These are phyloP conservation scores for Acleris laterana DNA, from an alignment of 2,888 invertebrate genomes.

Conservation along the genomic window DNA sequence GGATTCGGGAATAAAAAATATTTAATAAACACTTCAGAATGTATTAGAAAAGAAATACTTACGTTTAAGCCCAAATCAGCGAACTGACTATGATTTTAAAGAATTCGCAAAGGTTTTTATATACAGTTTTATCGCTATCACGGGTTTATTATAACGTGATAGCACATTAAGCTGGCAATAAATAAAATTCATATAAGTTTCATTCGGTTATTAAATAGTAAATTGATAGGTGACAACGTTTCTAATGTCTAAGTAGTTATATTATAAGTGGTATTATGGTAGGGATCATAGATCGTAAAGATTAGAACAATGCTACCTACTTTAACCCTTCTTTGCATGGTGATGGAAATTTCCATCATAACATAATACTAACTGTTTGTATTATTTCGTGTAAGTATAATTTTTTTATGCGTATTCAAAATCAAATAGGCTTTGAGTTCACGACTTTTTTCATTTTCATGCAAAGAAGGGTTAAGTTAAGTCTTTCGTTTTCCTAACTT, in stretches of 20 bases:
- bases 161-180: constrained; percentile 23
- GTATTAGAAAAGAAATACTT: constrained; percentile 38
- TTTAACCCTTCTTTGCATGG: no score
- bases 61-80: constrained; percentile 44
- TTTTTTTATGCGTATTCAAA: no score
- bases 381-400: no score
- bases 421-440: no score
- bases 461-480: no score
- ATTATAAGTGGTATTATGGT: constrained; percentile 3
- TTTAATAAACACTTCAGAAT: background rate
- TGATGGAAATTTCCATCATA: no score
- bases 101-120: constrained; percentile 45
- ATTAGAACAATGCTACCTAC: background rate
- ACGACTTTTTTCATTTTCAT: no score
- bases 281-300: background rate
- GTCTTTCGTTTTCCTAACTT: no score
- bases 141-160: constrained; percentile 5
- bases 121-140: constrained; percentile 43
- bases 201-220: constrained; percentile 18
- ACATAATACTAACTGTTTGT: no score
- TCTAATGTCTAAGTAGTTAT: constrained; percentile 13
- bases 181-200: constrained; percentile 19
- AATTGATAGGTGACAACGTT: constrained; percentile 15
- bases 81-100: constrained; percentile 46
- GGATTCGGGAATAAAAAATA: background rate